Percentiles rank a stretch among this genome's conserved stretches.
These are phyloP conservation scores for Piezodorus guildinii DNA, from an alignment of 1,140 invertebrate species.

Conservation along the genomic window DNA sequence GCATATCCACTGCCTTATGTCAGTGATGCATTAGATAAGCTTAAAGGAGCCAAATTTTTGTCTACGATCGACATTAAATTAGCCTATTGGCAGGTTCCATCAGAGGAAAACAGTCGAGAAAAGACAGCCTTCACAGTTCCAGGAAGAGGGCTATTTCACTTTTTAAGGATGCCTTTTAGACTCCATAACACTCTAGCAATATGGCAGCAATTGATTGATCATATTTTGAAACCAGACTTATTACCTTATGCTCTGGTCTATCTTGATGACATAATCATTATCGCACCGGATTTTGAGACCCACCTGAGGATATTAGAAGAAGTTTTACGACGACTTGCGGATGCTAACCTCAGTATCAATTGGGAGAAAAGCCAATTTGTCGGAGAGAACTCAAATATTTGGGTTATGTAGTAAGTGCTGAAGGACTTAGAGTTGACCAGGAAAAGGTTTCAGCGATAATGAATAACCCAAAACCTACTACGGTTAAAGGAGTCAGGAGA, in stretches of 20 bases:
- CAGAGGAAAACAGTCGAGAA: slow-evolving; percentile 28
- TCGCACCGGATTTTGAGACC: background rate
- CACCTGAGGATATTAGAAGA: background rate
- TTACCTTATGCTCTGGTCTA: background rate
- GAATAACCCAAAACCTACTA: too few species aligned
- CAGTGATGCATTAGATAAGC: slow-evolving; percentile 24
- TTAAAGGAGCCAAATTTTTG: slow-evolving; percentile 32
- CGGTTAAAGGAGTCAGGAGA: too few species aligned
- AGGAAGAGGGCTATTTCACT: slow-evolving; percentile 34
- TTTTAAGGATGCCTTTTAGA: slow-evolving; percentile 36
- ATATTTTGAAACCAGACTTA: background rate
- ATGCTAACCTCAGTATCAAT: too few species aligned
- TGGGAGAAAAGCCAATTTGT: too few species aligned
- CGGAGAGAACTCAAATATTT: too few species aligned
- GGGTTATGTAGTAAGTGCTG: too few species aligned
- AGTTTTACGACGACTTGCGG: background rate
- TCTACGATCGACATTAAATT: slow-evolving; percentile 30
- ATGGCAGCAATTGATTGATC: slow-evolving; percentile 28
- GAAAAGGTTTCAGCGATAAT: too few species aligned
- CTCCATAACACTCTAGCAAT: slow-evolving; percentile 34
- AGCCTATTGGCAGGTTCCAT: slow-evolving; percentile 30
- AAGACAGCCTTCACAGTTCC: slow-evolving; percentile 37
- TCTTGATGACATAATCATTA: background rate
- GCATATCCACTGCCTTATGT: slow-evolving; percentile 38
- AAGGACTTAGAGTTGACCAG: too few species aligned